A percentile compares a stretch with the other conserved stretches of the same genome.
These are phyloP conservation scores for Cheilosia vernalis DNA, from an alignment of 2,888 invertebrate species.

Conservation along the genomic window DNA sequence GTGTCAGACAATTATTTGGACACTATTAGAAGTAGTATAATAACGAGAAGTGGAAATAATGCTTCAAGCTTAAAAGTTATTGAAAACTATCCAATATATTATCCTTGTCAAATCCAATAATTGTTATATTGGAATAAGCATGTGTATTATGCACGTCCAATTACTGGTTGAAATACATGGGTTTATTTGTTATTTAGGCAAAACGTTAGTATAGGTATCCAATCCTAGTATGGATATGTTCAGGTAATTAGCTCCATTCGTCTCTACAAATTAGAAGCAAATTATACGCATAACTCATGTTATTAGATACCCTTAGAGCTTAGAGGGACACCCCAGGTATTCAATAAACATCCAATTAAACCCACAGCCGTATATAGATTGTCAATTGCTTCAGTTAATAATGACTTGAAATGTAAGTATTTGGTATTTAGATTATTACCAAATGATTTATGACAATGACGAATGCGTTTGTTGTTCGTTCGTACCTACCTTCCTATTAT, in stretches of 20 bases:
- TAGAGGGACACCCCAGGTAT: constrained; percentile 28
- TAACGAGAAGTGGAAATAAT: too few relatives aligned
- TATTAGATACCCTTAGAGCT: constrained; percentile 43
- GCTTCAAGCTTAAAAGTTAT: too few relatives aligned
- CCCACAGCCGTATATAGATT: constrained; percentile 15
- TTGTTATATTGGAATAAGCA: too few relatives aligned
- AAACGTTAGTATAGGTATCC: background rate
- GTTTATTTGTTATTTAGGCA: too few relatives aligned
- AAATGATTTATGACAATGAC: constrained; percentile 1
- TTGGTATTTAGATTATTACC: background rate
- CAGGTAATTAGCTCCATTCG: constrained; percentile 43
- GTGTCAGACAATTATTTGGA: too few relatives aligned
- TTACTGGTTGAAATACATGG: too few relatives aligned
- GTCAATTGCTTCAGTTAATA: constrained; percentile 40
- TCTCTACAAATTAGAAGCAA: constrained; percentile 39
- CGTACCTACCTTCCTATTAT: too few relatives aligned
- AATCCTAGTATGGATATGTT: constrained; percentile 15
- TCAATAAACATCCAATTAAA: constrained; percentile 14
- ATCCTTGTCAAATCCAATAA: too few relatives aligned
- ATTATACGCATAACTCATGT: constrained; percentile 19
- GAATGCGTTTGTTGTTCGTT: too few relatives aligned
- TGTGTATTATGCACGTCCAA: background rate
- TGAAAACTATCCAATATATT: too few relatives aligned
- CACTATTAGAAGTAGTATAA: too few relatives aligned
- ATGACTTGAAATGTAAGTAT: constrained; percentile 15